Evolutionary conservation across 1,140 invertebrate genomes (phyloP).

Genomic region (Penaeus indicus): DNA sequence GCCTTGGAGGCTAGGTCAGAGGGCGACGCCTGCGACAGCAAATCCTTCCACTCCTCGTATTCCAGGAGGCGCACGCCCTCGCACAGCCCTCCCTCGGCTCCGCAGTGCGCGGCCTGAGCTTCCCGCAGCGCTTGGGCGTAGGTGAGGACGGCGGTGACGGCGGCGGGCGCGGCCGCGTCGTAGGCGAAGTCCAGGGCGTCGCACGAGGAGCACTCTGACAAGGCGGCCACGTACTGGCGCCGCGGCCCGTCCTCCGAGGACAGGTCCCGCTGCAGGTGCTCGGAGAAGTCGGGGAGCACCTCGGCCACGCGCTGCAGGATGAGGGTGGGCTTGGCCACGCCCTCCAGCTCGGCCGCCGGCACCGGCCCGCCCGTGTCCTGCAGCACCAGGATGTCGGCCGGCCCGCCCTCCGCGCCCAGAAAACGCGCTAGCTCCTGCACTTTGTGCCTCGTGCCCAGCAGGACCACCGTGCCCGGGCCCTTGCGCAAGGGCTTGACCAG

Average conservation of each 20-base stretch:
- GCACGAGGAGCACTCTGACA: slow-evolving; percentile 40
- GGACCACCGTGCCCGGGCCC: slow-evolving; percentile 43
- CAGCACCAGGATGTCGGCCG: slow-evolving; percentile 35
- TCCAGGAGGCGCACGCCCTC: not conserved
- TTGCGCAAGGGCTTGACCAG: slow-evolving; percentile 1
- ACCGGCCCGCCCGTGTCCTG: slow-evolving; percentile 43
- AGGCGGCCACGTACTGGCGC: slow-evolving; percentile 29
- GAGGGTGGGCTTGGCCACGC: slow-evolving; percentile 12
- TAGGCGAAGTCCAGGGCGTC: slow-evolving; percentile 28
- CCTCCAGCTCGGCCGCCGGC: slow-evolving; percentile 41
- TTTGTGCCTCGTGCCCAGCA: slow-evolving; percentile 40
- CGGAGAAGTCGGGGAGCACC: slow-evolving; percentile 18
- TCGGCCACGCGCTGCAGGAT: slow-evolving; percentile 36
- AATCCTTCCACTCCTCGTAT: slow-evolving; percentile 21
- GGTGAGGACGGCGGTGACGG: slow-evolving; percentile 28
- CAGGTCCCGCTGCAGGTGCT: slow-evolving; percentile 34
- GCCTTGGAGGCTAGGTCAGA: not conserved
- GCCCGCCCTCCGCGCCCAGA: slow-evolving; percentile 1
- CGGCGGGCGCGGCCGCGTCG: slow-evolving; percentile 35
- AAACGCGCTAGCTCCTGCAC: slow-evolving; percentile 23
- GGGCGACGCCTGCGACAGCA: slow-evolving; percentile 6
- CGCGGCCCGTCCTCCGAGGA: slow-evolving; percentile 9
- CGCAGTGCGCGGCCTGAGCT: slow-evolving; percentile 26
- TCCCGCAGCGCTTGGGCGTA: slow-evolving; percentile 43
- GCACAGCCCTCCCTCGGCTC: not conserved